phyloP scores from a whole-genome alignment of 2,888 invertebrate genomes.

The Ectobius pallidus region DNA sequence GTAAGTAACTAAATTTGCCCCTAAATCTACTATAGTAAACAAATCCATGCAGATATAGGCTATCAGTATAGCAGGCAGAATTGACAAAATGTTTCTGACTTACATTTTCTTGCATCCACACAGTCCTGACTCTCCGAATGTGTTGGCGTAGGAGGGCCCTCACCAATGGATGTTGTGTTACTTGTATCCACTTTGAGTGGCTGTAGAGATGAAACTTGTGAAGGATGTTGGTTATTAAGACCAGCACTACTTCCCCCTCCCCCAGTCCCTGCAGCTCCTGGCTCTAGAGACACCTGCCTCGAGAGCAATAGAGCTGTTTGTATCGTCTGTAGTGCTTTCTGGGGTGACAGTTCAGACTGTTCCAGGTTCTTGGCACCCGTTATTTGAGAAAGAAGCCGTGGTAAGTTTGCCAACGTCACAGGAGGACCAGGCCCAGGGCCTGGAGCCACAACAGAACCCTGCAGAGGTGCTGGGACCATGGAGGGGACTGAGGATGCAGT shows the following conservation, averaged over 20 bases:
- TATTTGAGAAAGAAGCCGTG: constrained; percentile 60
- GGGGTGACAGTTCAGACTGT: constrained; percentile 60
- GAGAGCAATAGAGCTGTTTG: constrained; percentile 56
- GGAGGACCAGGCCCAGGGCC: constrained; percentile 54
- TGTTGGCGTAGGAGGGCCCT: constrained; percentile 78
- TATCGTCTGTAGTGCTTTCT: constrained; percentile 62
- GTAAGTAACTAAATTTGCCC: no score
- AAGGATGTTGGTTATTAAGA: constrained; percentile 39
- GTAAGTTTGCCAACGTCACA: constrained; percentile 58
- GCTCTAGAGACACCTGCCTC: constrained; percentile 47
- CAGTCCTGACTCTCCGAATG: constrained; percentile 68
- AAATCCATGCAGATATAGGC: no score
- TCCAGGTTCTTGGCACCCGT: constrained; percentile 59
- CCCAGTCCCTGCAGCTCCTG: constrained; percentile 31
- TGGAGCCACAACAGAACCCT: constrained; percentile 54
- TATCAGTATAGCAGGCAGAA: neutral
- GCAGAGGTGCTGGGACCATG: constrained; percentile 51
- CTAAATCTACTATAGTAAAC: no score
- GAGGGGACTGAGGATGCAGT: constrained; percentile 45
- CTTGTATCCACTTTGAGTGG: constrained; percentile 62
- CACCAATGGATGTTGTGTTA: constrained; percentile 49
- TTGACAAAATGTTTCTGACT: constrained; percentile 41
- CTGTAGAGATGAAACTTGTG: constrained; percentile 48
- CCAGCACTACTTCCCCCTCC: constrained; percentile 36
- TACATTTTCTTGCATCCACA: constrained; percentile 68